Percentiles rank a stretch among this genome's conserved stretches.
Evolutionary conservation across 2,797 vertebrate genomes (phyloP).

Genomic region (Oreortyx pictus): DNA sequence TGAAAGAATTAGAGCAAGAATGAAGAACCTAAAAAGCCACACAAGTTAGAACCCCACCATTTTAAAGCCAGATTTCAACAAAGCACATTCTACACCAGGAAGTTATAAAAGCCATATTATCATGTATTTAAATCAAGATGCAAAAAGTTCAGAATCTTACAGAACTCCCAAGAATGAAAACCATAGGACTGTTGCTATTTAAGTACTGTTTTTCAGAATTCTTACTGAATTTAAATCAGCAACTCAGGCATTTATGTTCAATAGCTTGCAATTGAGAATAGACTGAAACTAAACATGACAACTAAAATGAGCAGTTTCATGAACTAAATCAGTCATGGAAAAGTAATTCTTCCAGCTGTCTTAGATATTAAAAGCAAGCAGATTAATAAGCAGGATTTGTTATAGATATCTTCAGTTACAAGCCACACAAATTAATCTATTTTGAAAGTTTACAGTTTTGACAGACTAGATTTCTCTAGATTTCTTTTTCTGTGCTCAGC

Average conservation of each 20-base stretch:
- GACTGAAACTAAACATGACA: neutral
- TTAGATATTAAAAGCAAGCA: neutral
- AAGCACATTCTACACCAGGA: neutral
- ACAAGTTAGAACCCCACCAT: neutral
- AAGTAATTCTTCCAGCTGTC: neutral
- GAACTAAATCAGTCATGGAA: neutral
- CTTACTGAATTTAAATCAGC: neutral
- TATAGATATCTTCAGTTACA: neutral
- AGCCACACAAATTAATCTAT: neutral
- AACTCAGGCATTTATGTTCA: neutral
- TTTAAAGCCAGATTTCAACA: constrained; percentile 22
- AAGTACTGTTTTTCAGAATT: neutral
- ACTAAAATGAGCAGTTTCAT: neutral
- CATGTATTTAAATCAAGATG: neutral
- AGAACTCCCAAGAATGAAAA: neutral
- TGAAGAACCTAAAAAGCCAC: constrained; percentile 10
- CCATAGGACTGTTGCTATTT: neutral
- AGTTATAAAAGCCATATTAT: neutral
- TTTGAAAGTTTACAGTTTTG: neutral
- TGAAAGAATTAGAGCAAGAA: constrained; percentile 3
- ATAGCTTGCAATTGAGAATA: neutral
- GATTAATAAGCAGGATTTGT: neutral
- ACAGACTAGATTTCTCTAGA: neutral
- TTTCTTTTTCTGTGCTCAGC: neutral
- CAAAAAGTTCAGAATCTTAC: neutral